phyloP scores from a whole-genome alignment of 2,888 invertebrate genomes.

The Drosophila birchii region DNA sequence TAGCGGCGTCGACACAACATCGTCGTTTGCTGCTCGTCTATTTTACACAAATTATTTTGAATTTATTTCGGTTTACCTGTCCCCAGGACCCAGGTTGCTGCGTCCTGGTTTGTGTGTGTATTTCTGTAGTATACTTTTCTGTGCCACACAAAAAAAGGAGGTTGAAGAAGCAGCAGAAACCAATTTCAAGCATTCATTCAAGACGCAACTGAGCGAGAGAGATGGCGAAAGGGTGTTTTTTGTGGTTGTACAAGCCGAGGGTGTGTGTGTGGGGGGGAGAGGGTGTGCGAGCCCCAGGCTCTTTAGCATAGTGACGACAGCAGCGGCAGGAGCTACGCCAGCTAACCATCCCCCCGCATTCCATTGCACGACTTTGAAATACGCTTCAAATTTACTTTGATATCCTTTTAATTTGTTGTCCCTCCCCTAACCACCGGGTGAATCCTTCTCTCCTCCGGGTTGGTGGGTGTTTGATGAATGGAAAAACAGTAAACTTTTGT shows the following conservation, averaged over 20 bases:
- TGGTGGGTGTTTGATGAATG: background rate
- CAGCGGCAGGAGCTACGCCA: constrained; percentile 1
- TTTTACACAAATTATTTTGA: constrained; percentile 76
- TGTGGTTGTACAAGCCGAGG: constrained; percentile 1
- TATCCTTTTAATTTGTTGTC: constrained; percentile 75
- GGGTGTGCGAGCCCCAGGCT: constrained; percentile 38
- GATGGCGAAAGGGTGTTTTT: constrained; percentile 39
- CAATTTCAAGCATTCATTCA: constrained; percentile 76
- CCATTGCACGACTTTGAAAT: constrained; percentile 58
- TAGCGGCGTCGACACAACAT: constrained; percentile 25
- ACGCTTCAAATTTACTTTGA: constrained; percentile 79
- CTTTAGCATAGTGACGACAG: constrained; percentile 72
- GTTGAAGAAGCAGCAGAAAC: constrained; percentile 62
- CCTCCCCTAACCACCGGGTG: constrained; percentile 3
- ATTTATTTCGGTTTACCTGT: constrained; percentile 73
- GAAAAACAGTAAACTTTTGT: constrained; percentile 23
- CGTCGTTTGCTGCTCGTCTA: constrained; percentile 59
- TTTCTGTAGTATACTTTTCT: constrained; percentile 70
- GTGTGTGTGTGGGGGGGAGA: background rate
- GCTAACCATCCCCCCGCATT: constrained; percentile 2
- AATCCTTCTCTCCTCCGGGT: background rate
- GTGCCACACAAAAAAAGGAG: constrained; percentile 29
- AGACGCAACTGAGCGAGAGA: constrained; percentile 57
- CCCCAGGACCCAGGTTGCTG: background rate
- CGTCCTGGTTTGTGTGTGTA: constrained; percentile 11